Evolutionary conservation across 1,140 invertebrate species (phyloP), one percentile per base, ranked within the genome.

Genomic region (Meloidogyne chitwoodi): DNA sequence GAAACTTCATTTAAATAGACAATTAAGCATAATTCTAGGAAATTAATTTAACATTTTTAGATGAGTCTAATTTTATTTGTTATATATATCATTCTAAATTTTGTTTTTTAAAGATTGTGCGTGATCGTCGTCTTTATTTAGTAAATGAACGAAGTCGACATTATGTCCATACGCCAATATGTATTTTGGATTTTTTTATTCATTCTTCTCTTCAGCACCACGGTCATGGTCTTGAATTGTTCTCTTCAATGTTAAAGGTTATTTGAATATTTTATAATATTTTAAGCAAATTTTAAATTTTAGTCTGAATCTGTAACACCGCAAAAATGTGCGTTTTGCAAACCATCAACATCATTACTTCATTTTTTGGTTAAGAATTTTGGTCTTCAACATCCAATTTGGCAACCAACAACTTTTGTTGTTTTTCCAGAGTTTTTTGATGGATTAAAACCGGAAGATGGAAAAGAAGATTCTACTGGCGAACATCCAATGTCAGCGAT

Each of bases 181-280:
- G 93, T 85, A 90, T 94, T 70, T 88, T 94, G 72, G 93, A 95
- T 84, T 94, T 95, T 88, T 95, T 93, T 85, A 90, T 94, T 34
- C 91, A 93, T 81, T 92, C 92, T 84, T 91, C 91, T 0, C 89
- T 90, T 31, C 93, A 94, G 87, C 90, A 93, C 29, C 90, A 90
- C 82, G 93, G 93, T 24, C 90, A 91, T 82, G 93, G 93, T 22
- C 91, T 91, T 78, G 88, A 89, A 73, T 88, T 94, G 0, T 93
- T 93, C 86, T 91, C 93, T 78, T 88, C 91, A 70, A 94, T 94
- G 93, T 84, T 94, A 26, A 84, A 89, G 79, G 91, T 83, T 74
- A 66, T 27, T 87, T 68, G 3, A 65, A 41, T 61, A 22, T n/a
- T 63, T 31, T 38, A 77, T 62, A 65, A 2, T 11, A 22, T 14